These are phyloP conservation scores for Diacarnus erythraeanus DNA, from an alignment of 37 sponge, comb jelly and placozoan genomes.

Conservation along the genomic window DNA sequence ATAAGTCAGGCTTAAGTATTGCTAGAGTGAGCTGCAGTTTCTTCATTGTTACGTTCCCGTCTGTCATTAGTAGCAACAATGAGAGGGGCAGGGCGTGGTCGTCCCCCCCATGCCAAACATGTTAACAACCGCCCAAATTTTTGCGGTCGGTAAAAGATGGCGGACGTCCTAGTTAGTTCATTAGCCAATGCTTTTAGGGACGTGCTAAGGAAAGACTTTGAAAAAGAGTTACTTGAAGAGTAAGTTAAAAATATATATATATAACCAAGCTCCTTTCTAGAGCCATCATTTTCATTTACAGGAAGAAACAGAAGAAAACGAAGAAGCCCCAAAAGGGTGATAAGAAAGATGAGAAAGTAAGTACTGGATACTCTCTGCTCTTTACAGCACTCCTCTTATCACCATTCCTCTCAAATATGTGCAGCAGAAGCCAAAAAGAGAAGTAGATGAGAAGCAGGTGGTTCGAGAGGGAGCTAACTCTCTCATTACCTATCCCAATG, in stretches of 20 bases:
- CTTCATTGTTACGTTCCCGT: neutral
- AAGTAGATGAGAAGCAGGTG: conserved; percentile 49
- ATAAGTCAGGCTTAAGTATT: conserved; percentile 73
- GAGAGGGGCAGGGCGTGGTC: neutral
- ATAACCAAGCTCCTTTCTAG: neutral
- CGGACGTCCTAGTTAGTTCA: conserved; percentile 18
- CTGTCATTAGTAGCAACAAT: neutral
- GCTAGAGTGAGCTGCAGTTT: conserved; percentile 70
- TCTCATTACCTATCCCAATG: conserved; percentile 59
- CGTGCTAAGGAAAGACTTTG: conserved; percentile 32
- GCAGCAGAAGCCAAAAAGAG: conserved; percentile 25
- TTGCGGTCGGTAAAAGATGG: neutral
- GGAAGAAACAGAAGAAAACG: conserved; percentile 44
- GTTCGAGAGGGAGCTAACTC: conserved; percentile 68
- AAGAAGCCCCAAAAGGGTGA: conserved; percentile 49
- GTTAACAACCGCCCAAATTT: neutral
- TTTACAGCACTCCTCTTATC: no score
- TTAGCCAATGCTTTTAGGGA: conserved; percentile 46
- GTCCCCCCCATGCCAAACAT: neutral
- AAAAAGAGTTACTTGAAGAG: conserved; percentile 34
- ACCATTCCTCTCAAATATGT: neutral
- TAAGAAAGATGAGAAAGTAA: conserved; percentile 29
- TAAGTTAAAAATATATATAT: conserved; percentile 9
- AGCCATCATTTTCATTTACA: neutral
- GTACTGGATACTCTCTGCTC: neutral